A percentile compares a stretch with the other conserved stretches of the same genome.
Conservation (phyloP, 2,797 vertebrate species). For the Lepidocolaptes lacrymiger region DNA sequence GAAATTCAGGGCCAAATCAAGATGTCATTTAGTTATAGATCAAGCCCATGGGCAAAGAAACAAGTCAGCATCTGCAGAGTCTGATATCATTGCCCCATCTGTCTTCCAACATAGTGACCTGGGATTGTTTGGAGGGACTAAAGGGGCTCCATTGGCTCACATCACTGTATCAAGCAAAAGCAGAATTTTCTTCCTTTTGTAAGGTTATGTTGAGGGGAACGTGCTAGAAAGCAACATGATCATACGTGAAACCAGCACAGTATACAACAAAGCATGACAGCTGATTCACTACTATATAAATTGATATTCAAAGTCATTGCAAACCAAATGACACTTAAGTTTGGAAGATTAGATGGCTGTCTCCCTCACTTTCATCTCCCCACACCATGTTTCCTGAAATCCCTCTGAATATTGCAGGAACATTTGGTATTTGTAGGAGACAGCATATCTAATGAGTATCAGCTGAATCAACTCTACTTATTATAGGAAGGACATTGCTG, state of each 20-base stretch:
- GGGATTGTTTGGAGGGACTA: not conserved
- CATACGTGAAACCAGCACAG: not conserved
- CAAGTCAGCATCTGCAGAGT: not conserved
- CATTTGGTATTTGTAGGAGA: constrained; percentile 49
- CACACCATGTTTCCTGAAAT: not conserved
- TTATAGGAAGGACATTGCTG: constrained; percentile 56
- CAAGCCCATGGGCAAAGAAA: not conserved
- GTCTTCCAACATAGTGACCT: not conserved
- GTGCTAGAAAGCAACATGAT: not conserved
- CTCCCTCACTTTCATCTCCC: not conserved
- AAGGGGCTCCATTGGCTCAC: not conserved
- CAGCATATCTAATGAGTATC: constrained; percentile 62
- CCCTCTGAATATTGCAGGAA: constrained; percentile 38
- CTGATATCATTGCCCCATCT: not conserved
- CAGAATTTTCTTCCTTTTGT: not conserved
- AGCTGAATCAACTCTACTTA: constrained; percentile 61
- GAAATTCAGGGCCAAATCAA: not conserved
- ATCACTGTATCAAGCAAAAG: not conserved
- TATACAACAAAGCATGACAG: not conserved
- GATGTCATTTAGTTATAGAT: not conserved
- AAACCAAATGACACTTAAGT: not conserved
- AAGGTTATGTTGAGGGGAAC: not conserved
- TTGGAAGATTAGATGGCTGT: not conserved
- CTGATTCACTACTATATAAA: not conserved
- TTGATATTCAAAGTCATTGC: not conserved